phyloP scores from a whole-genome alignment of 2,888 invertebrate genomes.

The Epirrhoe alternata region DNA sequence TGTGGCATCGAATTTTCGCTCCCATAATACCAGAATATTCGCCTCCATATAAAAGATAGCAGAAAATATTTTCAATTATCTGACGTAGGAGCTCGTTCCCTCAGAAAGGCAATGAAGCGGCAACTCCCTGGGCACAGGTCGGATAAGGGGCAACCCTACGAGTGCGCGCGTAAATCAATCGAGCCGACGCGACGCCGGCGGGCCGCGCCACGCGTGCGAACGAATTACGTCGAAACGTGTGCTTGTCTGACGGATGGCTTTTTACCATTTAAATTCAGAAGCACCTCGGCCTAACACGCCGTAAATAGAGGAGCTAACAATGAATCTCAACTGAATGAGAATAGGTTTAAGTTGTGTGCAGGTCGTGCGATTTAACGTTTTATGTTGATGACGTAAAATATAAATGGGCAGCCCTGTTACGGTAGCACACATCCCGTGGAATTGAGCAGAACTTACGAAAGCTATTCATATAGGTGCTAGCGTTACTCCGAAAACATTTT shows the following conservation, averaged over 20 bases:
- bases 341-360: not conserved
- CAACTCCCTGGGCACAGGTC: constrained; percentile 1
- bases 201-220: not conserved
- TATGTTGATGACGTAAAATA: no score
- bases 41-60: not conserved
- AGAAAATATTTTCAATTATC: constrained; percentile 22
- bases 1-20: not conserved
- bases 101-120: constrained; percentile 9
- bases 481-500: no score
- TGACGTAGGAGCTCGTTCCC: constrained; percentile 4
- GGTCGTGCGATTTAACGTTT: no score
- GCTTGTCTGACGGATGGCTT: constrained; percentile 20
- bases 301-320: constrained; percentile 7
- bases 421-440: no score
- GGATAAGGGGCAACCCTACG: constrained; percentile 7
- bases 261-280: constrained; percentile 5
- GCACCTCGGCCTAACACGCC: not conserved
- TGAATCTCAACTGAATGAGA: not conserved
- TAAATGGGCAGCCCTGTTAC: no score
- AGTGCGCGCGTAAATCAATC: constrained; percentile 26
- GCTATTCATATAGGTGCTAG: no score
- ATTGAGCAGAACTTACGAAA: no score
- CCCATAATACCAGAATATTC: not conserved
- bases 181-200: not conserved
- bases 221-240: constrained; percentile 17